Base-by-base conservation (phyloP, 2,113 vertebrate species). In the Rafetus swinhoei region DNA sequence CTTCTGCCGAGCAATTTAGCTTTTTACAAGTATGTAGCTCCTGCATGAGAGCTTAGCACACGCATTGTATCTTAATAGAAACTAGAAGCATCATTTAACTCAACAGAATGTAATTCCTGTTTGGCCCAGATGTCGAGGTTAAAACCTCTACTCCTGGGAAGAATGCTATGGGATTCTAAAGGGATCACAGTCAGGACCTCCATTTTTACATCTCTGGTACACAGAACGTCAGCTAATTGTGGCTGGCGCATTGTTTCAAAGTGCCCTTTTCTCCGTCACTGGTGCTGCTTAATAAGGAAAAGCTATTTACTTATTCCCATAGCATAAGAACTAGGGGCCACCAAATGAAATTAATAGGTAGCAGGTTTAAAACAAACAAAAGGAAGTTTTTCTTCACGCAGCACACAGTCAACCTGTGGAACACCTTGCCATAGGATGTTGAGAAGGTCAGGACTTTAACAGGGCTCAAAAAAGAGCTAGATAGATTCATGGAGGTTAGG, bases 21-120 rank as follows among this genome's bases (percentile, higher is more conserved):
- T 81, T 55, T 60, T 84, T 79, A 90, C 81, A 94, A 32, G 62
- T 86, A 45, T 83, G 81, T 32, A 82, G 84, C 72, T 7, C 57
- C 77, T 60, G 50, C 74, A n/a, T 79, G 59, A 59, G 85, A 84
- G 21, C 86, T 81, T 79, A 9, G 18, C 22, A 45, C 39, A 45
- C 14, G 18, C 21, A 5, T 3, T 76, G 21, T 39, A 55, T 62
- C 74, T 88, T 95, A 80, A 56, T 87, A 96, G 87, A 80, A 94
- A 95, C 84, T 69, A 90, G 52, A 93, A 93, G 89, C 39, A 32
- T 18, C 27, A 97, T 96, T 95, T 92, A 96, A 60, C 79, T 82
- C 90, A 83, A 80, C 60, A 87, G 86, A 96, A 89, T 92, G 53
- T 77, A 93, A 81, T 93, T 96, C 83, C 84, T 93, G 79, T 35